These are phyloP conservation scores for Amazona guildingii DNA, from an alignment of 2,113 vertebrate genomes.

Conservation along the genomic window DNA sequence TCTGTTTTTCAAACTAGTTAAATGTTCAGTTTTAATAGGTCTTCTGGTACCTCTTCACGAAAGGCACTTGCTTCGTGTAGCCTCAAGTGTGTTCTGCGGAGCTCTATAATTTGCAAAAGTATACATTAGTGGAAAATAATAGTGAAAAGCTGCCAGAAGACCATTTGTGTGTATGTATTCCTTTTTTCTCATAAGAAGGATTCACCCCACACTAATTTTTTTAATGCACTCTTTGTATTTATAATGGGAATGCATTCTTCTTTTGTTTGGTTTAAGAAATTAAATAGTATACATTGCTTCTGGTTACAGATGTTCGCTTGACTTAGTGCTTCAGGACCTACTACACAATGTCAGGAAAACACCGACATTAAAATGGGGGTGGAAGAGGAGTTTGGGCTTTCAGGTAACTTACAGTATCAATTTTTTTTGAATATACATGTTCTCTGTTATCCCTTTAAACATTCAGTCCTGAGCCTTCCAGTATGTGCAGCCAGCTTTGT, in stretches of 20 bases:
- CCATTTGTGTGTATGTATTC: neutral
- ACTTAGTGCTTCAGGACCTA: neutral
- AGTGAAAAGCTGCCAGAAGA: neutral
- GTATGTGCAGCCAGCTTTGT: neutral
- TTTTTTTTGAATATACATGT: accelerated
- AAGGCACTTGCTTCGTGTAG: neutral
- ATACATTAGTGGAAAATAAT: slow-evolving; percentile 11
- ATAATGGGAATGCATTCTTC: neutral
- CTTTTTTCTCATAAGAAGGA: neutral
- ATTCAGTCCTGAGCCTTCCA: neutral
- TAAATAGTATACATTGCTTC: neutral
- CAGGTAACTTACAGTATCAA: neutral
- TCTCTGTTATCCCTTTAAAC: neutral
- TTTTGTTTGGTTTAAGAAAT: slow-evolving; percentile 9
- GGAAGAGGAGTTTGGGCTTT: neutral
- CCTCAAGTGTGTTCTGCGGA: neutral
- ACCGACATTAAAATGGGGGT: neutral
- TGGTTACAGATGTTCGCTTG: neutral
- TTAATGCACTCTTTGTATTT: neutral
- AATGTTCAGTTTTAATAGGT: neutral
- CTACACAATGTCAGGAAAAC: neutral
- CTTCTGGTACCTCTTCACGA: neutral
- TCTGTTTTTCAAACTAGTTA: slow-evolving; percentile 2
- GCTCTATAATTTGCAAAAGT: neutral
- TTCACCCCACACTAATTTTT: neutral